Evolutionary conservation across 1,140 invertebrate genomes (phyloP).

Genomic region (Acyrthosiphon pisum): DNA sequence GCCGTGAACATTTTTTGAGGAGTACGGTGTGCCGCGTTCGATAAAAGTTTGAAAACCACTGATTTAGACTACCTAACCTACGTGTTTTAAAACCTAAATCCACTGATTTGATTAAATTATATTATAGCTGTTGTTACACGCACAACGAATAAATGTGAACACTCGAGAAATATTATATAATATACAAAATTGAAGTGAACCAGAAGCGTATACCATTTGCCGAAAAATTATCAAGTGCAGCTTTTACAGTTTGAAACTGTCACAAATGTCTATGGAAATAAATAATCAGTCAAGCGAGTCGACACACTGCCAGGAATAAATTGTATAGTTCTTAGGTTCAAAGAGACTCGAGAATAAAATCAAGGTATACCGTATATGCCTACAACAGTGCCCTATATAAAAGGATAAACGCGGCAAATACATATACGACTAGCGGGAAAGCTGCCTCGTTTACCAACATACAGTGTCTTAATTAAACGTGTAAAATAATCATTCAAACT

Average conservation of each 20-base stretch:
- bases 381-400: background rate
- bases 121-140: background rate
- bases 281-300: background rate
- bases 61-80: no score
- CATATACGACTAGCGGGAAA: background rate
- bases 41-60: no score
- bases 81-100: background rate
- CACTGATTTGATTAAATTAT: background rate
- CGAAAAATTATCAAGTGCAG: background rate
- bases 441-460: background rate
- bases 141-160: background rate
- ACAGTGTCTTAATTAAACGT: background rate
- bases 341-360: slow-evolving; percentile 9
- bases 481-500: background rate
- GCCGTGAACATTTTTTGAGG: no score
- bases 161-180: background rate
- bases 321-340: background rate
- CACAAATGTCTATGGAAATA: background rate
- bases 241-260: background rate
- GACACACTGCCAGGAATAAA: background rate
- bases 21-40: no score
- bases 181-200: background rate
- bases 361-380: background rate
- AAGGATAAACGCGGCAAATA: background rate
- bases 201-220: background rate